A percentile compares a stretch with the other conserved stretches of the same genome.
Evolutionary conservation across 2,797 vertebrate species (phyloP).

Genomic region (Paramormyrops hopkinsi): DNA sequence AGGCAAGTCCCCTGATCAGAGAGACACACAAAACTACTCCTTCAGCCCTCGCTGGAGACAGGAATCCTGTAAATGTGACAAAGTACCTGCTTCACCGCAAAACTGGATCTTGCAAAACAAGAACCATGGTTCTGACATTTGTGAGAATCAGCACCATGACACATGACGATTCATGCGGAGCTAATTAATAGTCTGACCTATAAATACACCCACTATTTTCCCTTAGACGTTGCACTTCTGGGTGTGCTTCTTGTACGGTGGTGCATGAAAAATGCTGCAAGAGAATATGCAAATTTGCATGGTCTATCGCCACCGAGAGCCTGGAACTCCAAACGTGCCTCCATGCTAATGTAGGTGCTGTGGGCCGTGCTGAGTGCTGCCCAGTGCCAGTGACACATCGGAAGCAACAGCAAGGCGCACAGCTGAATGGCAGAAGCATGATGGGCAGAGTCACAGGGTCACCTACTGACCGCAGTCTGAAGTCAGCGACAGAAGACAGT

Average conservation of each 20-base stretch:
- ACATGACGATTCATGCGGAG: not conserved
- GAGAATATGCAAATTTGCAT: not conserved
- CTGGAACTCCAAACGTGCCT: not conserved
- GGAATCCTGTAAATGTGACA: not conserved
- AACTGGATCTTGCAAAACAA: not conserved
- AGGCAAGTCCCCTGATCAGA: not conserved
- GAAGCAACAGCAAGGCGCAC: no score
- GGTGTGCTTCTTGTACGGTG: not conserved
- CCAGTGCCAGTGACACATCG: no score
- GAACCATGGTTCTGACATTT: not conserved
- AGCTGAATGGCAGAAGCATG: not conserved
- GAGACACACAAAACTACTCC: not conserved
- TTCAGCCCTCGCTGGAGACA: not conserved
- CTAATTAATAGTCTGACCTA: not conserved
- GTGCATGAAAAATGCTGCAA: not conserved
- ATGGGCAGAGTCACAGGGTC: not conserved
- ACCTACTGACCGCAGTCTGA: not conserved
- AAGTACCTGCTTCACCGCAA: not conserved
- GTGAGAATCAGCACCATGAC: not conserved
- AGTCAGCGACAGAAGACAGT: not conserved
- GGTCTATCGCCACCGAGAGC: not conserved
- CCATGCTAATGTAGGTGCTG: not conserved
- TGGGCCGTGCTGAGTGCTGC: not conserved
- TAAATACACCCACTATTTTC: not conserved
- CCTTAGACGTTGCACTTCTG: not conserved